Base-by-base conservation (phyloP, 2,888 invertebrate species). In the Ferrisia virgata region DNA sequence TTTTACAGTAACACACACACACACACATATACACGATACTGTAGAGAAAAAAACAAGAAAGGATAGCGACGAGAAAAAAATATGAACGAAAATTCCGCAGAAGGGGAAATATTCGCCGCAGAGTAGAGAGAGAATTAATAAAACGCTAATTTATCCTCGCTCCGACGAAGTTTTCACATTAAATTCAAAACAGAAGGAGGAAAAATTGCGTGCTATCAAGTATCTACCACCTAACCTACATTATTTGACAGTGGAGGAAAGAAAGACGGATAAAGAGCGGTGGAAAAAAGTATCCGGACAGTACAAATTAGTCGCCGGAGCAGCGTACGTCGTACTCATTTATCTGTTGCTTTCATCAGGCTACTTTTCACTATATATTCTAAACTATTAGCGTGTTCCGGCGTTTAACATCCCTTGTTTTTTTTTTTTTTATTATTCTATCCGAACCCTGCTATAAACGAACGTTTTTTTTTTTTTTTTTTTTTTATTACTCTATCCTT, bases 141-240 rank as follows among this genome's bases (percentile, higher is more conserved):
- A 64, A 64, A 28, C 28, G 25, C 11, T 22, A 64, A 64, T 64
- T 64, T 64, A 64, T 64, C 64, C 64, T 18, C 18, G 18, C 13
- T 28, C 13, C 2, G 22, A 64, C 64, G 28, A 64, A 64, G 28
- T 64, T 64, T 28, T 28, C 28, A 13, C 64, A 28, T 64, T 64
- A 64, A 64, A 28, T 64, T 64, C 22, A 28, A 1, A 31, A 11
- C 15, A 58, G 58, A 18, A n/a, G 53, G n/a, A 64, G 64, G 64
- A 64, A 64, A 64, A 64, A 64, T 64, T 15, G 64, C 64, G 64
- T 64, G 64, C 64, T 64, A 64, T 64, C 28, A 64, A 18, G 64
- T 64, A 64, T 6, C 28, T 64, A n/a, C n/a, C n/a, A n/a, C n/a
- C n/a, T n/a, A n/a, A n/a, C n/a, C n/a, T n/a, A n/a, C n/a, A n/a